Percentiles rank a stretch among this genome's conserved stretches.
These are phyloP conservation scores for Aphidius colemani DNA, from an alignment of 2,888 invertebrate species.

Conservation along the genomic window DNA sequence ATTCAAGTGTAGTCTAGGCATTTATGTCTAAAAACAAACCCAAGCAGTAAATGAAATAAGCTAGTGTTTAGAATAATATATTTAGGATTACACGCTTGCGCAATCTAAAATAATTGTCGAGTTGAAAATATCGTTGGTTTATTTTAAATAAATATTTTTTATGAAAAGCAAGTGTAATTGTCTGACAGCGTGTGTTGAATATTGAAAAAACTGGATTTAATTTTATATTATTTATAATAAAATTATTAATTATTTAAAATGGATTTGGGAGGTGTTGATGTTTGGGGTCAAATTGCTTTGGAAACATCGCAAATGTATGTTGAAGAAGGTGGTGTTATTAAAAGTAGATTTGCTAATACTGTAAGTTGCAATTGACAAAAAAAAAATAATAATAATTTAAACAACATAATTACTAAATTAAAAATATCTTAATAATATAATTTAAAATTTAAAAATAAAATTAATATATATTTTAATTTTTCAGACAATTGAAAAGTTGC, in stretches of 20 bases:
- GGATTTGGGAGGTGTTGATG: conserved; percentile 74
- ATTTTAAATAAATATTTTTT: conserved; percentile 42
- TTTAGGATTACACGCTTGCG: conserved; percentile 57
- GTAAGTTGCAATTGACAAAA: conserved; percentile 63
- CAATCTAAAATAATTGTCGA: conserved; percentile 48
- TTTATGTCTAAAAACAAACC: too few relatives aligned
- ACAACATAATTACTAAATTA: neutral
- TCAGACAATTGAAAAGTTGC: conserved; percentile 94
- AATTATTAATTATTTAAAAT: conserved; percentile 52
- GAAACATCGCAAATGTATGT: conserved; percentile 87
- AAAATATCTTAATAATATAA: neutral
- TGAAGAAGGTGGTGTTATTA: conserved; percentile 76
- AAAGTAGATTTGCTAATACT: conserved; percentile 84
- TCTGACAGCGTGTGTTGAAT: neutral
- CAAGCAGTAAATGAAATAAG: too few relatives aligned
- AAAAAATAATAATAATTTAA: conserved; percentile 1
- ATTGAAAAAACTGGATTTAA: neutral
- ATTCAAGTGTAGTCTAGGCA: too few relatives aligned
- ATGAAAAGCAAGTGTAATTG: conserved; percentile 23
- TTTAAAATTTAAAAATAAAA: neutral
- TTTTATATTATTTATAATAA: conserved; percentile 1
- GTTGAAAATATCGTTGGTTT: conserved; percentile 45
- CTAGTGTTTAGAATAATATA: conserved; percentile 39
- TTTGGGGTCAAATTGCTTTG: conserved; percentile 87
- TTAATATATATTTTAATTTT: conserved; percentile 47